phyloP scores from a whole-genome alignment of 1,140 invertebrate species.

The Drosophila suzukii region DNA sequence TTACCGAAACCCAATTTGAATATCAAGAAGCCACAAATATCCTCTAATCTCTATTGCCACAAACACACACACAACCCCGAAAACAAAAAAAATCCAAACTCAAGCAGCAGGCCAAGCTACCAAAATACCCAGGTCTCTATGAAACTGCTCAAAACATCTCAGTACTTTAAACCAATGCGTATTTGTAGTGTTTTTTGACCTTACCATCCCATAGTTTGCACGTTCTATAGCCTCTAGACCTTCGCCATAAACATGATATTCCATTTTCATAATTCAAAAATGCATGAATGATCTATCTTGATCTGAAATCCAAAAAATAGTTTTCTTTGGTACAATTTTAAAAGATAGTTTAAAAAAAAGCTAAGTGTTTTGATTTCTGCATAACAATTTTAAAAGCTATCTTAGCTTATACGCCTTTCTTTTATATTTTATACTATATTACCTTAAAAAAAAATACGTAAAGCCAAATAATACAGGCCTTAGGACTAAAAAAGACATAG shows the following conservation, averaged over 20 bases:
- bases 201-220: constrained; percentile 9
- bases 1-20: constrained; percentile 15
- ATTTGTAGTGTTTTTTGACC: constrained; percentile 12
- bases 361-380: background rate
- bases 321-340: background rate
- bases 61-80: background rate
- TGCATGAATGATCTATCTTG: constrained; percentile 2
- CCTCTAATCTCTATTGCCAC: constrained; percentile 10
- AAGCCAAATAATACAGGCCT: too few species aligned
- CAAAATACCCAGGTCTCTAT: constrained; percentile 26
- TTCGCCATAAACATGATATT: background rate
- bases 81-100: constrained; percentile 5
- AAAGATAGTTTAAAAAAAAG: background rate
- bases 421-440: background rate
- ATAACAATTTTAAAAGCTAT: background rate
- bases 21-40: constrained; percentile 29
- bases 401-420: background rate
- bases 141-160: constrained; percentile 20
- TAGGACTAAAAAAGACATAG: too few species aligned
- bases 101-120: constrained; percentile 27
- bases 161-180: constrained; percentile 11
- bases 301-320: background rate
- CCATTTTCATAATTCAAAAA: background rate
- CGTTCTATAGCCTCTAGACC: constrained; percentile 4
- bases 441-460: too few species aligned